Percentiles rank a stretch among this genome's conserved stretches.
phyloP scores from a whole-genome alignment of 2,888 invertebrate species.

The Pristionchus japonicus region DNA sequence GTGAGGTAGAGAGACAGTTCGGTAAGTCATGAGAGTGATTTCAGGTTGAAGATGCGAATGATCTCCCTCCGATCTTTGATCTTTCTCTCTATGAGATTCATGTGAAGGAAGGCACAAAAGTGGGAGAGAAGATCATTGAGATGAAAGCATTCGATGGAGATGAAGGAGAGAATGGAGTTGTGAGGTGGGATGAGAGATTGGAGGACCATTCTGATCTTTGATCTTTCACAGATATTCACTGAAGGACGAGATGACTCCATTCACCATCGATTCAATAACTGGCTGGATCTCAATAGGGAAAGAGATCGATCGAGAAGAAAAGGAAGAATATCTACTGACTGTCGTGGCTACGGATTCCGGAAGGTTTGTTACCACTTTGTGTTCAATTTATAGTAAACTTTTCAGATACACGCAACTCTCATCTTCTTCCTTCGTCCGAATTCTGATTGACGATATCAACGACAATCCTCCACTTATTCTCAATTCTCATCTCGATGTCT shows the following conservation, averaged over 20 bases:
- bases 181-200: slow-evolving; percentile 62
- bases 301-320: slow-evolving; percentile 90
- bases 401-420: slow-evolving; percentile 83
- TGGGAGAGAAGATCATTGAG: slow-evolving; percentile 83
- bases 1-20: not conserved
- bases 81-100: slow-evolving; percentile 76
- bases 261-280: slow-evolving; percentile 87
- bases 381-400: not conserved
- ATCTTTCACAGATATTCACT: slow-evolving; percentile 31
- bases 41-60: slow-evolving; percentile 82
- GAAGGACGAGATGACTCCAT: slow-evolving; percentile 79
- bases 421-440: slow-evolving; percentile 91
- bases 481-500: slow-evolving; percentile 58
- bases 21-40: not conserved
- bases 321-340: slow-evolving; percentile 89
- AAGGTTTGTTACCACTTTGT: slow-evolving; percentile 41
- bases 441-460: slow-evolving; percentile 92
- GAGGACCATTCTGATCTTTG: not conserved
- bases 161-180: slow-evolving; percentile 87
- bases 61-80: slow-evolving; percentile 89
- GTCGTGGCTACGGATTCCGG: slow-evolving; percentile 93
- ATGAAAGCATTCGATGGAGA: slow-evolving; percentile 89
- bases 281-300: slow-evolving; percentile 90
- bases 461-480: slow-evolving; percentile 86
- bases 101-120: slow-evolving; percentile 76